Evolutionary conservation across 2,797 vertebrate genomes (phyloP), one percentile per base, ranked within the genome.

Genomic region (Chaetophractus vellerosus): DNA sequence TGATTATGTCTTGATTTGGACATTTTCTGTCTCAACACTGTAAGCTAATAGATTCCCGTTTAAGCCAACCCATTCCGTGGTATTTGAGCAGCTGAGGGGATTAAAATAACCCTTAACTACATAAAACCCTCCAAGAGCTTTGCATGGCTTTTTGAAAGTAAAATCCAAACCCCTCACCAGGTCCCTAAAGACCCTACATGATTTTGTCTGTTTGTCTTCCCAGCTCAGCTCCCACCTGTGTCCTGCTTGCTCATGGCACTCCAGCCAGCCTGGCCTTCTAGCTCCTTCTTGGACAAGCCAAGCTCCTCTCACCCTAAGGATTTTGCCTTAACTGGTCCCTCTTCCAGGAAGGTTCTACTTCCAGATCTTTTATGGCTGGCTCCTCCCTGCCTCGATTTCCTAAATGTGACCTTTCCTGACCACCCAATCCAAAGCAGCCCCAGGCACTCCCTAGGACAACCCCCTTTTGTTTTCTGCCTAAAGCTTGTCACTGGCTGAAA

Each of bases 391-490:
- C 68, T 19, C 9, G 1, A 3, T 9, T 1, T 31, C 75, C 80
- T 45, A 18, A 8, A 16, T 8, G n/a, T 1, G 66, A 10, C 38
- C 24, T 48, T 57, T 38, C 76, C 36, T 19, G 18, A 21, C 78
- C 76, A 18, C 74, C 52, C 76, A 6, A 0, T 18, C 38, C 28
- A n/a, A 59, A 31, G 23, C 0, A 11, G 1, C 19, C 45, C 26
- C 31, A 5, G n/a, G 21, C 2, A 9, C 28, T 33, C 50, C 33
- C n/a, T 19, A 0, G 1, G 2, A 5, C 7, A 0, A 4, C 9
- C 3, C 6, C 61, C 36, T 31, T 33, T 31, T 14, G 36, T 68
- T 45, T 57, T 69, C 69, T n/a, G 3, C 45, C 2, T 2, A 5
- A 50, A 52, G 6, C 83, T 48, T 2, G 9, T 48, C 69, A 9